A percentile compares a stretch with the other conserved stretches of the same genome.
phyloP scores from a whole-genome alignment of 2,888 invertebrate species.

The Orthonevra nobilis region DNA sequence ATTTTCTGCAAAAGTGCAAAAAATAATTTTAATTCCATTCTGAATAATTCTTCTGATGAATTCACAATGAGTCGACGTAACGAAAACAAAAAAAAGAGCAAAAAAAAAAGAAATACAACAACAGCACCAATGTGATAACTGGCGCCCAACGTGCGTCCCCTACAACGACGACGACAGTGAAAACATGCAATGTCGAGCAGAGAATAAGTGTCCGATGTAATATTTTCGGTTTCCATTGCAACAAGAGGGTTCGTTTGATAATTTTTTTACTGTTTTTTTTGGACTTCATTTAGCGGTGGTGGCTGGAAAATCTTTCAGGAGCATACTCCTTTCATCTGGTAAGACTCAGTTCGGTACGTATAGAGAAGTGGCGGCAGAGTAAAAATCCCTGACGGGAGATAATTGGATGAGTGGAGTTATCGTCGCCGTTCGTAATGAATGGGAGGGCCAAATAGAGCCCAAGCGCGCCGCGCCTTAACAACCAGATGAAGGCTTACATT shows the following conservation, averaged over 20 bases:
- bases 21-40: slow-evolving; percentile 67
- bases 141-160: no score
- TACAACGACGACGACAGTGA: neutral
- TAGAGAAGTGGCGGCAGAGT: neutral
- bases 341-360: neutral
- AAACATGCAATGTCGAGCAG: slow-evolving; percentile 7
- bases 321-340: slow-evolving; percentile 8
- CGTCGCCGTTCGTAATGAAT: slow-evolving; percentile 65
- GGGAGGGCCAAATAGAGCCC: slow-evolving; percentile 17
- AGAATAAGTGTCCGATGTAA: slow-evolving; percentile 59
- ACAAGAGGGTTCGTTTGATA: neutral
- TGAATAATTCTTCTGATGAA: slow-evolving; percentile 71
- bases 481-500: slow-evolving; percentile 40
- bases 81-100: slow-evolving; percentile 30
- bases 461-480: slow-evolving; percentile 15
- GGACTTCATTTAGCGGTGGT: neutral
- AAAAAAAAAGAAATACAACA: neutral
- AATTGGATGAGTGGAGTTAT: slow-evolving; percentile 68
- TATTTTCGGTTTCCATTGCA: slow-evolving; percentile 56
- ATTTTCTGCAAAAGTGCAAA: slow-evolving; percentile 57
- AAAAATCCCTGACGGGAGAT: slow-evolving; percentile 58
- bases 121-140: no score
- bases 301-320: slow-evolving; percentile 10
- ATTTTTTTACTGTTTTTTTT: slow-evolving; percentile 9
- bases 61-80: slow-evolving; percentile 61